A percentile compares a stretch with the other conserved stretches of the same genome.
These are phyloP conservation scores for Bombyx huttoni DNA, from an alignment of 2,888 invertebrate species.

Conservation along the genomic window DNA sequence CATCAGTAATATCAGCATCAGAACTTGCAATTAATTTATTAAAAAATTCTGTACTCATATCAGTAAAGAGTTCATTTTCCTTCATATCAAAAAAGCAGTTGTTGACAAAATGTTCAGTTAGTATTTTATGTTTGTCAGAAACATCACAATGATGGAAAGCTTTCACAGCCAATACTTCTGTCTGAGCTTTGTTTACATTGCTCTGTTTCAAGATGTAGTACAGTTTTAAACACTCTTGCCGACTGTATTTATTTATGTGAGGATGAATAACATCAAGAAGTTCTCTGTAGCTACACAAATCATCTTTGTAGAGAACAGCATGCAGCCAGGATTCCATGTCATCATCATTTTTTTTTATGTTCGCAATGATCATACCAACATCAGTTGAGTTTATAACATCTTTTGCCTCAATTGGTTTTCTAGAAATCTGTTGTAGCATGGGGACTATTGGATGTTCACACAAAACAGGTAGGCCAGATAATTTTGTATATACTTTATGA, in stretches of 20 bases:
- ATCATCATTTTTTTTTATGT: constrained; percentile 25
- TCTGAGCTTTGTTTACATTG: constrained; percentile 18
- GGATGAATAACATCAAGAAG: constrained; percentile 25
- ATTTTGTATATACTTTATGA: constrained; percentile 28
- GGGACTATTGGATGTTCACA: constrained; percentile 38
- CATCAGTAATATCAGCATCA: constrained; percentile 31
- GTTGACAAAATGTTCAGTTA: constrained; percentile 33
- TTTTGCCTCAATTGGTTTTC: constrained; percentile 31
- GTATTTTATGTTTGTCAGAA: constrained; percentile 26
- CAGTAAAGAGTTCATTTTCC: constrained; percentile 25
- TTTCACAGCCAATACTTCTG: constrained; percentile 28
- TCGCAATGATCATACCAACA: constrained; percentile 20
- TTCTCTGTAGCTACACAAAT: constrained; percentile 28
- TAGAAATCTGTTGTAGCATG: constrained; percentile 46
- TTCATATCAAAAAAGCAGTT: constrained; percentile 28
- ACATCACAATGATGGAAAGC: constrained; percentile 32
- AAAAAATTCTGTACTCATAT: constrained; percentile 38
- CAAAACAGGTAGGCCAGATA: constrained; percentile 20
- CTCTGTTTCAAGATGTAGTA: constrained; percentile 21
- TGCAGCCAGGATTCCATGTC: constrained; percentile 35
- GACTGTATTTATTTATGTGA: constrained; percentile 28
- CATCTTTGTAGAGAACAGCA: constrained; percentile 37
- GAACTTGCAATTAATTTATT: constrained; percentile 41
- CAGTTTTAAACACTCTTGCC: constrained; percentile 28
- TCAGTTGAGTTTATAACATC: constrained; percentile 9